Evolutionary conservation across 2,113 vertebrate genomes (phyloP), one percentile per base, ranked within the genome.

Genomic region (Sialia sialis): DNA sequence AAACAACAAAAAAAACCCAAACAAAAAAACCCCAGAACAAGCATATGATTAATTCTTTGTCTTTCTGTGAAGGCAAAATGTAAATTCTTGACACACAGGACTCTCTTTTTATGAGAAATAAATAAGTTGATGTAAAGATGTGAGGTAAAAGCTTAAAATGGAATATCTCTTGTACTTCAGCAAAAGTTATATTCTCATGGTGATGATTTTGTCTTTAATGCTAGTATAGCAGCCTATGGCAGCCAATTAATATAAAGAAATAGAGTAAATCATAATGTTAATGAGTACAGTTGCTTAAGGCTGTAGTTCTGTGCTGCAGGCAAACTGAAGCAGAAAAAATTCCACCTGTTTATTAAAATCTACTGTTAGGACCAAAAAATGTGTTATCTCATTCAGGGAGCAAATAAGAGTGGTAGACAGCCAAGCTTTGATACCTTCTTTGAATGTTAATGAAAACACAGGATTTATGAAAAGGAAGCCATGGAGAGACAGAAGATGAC

Each of bases 341-440:
- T 84, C 52, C 15, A 84, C 82, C n/a, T 70, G 46, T 88, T 92
- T 91, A 87, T 89, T 94, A 77, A 90, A 94, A 81, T 81, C 36
- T 34, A 30, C 79, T 0, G 4, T 32, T 90, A 85, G 85, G 91
- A 84, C 58, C 22, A 59, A 84, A 90, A 91, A 51, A 20, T 3
- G 16, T 52, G 73, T 86, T 89, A 41, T 22, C 59, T 92, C 32
- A n/a, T 87, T 84, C 67, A 38, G 30, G 27, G 41, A 32, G n/a
- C 44, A 58, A 85, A 41, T 80, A 75, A 66, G 32, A 60, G 36
- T 90, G 51, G 59, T 82, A 91, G 91, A 59, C 20, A 82, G 39
- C 23, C 51, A 75, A 62, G 54, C 54, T 89, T 76, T 77, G 52
- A 43, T 86, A 46, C 22, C n/a, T 70, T 73, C 54, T 77, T 76